Percentiles rank a stretch among this genome's conserved stretches.
These are phyloP conservation scores for Acanthosepion pharaonis DNA, from an alignment of 2,888 invertebrate species.

Conservation along the genomic window DNA sequence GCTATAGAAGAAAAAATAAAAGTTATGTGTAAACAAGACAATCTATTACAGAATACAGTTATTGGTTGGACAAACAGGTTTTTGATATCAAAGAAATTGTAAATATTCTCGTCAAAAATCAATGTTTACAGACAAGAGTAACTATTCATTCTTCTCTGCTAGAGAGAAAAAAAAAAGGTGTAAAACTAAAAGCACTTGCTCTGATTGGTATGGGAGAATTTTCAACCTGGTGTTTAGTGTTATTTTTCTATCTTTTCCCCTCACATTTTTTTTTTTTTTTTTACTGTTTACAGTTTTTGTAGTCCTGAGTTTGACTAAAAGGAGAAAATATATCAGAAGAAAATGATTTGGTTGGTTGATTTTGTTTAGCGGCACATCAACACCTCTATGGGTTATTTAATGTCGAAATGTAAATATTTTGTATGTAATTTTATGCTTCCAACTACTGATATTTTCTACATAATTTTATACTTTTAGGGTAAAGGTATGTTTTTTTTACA, in stretches of 20 bases:
- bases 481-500: no score
- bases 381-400: no score
- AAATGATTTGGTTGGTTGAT: no score
- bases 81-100: neutral
- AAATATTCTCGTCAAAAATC: neutral
- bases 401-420: no score
- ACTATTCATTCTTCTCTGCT: neutral
- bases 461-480: no score
- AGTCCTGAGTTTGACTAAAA: no score
- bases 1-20: neutral
- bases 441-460: no score
- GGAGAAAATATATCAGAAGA: no score
- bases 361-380: no score
- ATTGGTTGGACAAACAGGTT: neutral
- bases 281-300: neutral
- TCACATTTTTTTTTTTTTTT: neutral
- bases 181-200: neutral
- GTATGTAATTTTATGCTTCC: no score
- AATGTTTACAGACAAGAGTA: neutral
- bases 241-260: neutral
- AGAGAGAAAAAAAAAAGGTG: neutral
- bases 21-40: neutral
- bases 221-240: neutral
- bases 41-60: neutral
- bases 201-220: neutral